Evolutionary conservation across 2,797 vertebrate genomes (phyloP).

Genomic region (Phrynocephalus guinanensis): DNA sequence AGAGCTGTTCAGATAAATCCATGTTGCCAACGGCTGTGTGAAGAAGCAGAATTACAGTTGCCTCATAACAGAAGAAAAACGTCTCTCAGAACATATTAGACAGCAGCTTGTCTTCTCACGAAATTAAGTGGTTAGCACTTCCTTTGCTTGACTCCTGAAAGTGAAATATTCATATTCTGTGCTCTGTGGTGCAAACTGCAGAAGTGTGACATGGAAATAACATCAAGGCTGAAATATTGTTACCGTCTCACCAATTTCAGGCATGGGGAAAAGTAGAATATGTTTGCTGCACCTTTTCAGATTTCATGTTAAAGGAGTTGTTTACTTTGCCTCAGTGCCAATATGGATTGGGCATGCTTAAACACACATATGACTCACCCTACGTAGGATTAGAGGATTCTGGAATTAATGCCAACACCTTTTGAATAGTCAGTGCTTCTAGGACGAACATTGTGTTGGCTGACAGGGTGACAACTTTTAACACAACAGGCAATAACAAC

Average conservation of each 20-base stretch:
- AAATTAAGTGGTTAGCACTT: constrained; percentile 16
- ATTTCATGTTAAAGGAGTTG: constrained; percentile 6
- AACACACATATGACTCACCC: background rate
- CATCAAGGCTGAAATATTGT: constrained; percentile 45
- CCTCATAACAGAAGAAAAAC: background rate
- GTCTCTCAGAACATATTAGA: constrained; percentile 28
- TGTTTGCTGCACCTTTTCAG: constrained; percentile 5
- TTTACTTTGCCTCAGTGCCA: background rate
- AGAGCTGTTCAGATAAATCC: background rate
- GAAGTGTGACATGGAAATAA: constrained; percentile 48
- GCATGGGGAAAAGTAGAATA: background rate
- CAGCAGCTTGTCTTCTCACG: background rate
- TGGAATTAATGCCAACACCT: background rate
- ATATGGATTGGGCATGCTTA: background rate
- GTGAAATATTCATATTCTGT: constrained; percentile 40
- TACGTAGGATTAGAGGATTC: background rate
- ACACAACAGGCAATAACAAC: background rate
- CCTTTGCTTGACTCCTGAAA: constrained; percentile 33
- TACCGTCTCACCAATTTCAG: constrained; percentile 24
- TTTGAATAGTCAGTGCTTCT: background rate
- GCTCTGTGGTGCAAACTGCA: constrained; percentile 29
- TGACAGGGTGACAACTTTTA: background rate
- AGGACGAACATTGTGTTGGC: background rate
- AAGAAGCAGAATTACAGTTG: constrained; percentile 33
- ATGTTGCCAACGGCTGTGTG: background rate